Evolutionary conservation across 1,140 invertebrate genomes (phyloP), one percentile per base, ranked within the genome.

Genomic region (Drosophila truncata): DNA sequence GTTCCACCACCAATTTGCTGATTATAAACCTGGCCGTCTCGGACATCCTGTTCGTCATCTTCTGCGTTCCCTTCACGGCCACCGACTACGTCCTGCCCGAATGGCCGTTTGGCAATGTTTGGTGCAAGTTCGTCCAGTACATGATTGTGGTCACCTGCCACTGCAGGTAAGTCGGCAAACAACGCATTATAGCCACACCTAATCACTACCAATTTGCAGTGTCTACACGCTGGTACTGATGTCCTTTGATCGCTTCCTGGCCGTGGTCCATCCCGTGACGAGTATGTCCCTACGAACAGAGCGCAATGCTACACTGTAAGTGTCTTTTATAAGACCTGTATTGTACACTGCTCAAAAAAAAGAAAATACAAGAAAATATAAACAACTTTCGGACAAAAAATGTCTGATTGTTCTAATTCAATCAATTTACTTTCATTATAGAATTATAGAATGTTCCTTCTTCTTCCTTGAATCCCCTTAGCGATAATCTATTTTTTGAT

Each of bases 221-320:
- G 85, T 88, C 59, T 99, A 98, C 93, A 99, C 98, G 0, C 93
- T 99, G 25, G 98, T 99, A 0, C 94, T 99, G 46, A 99, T 99
- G 98, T 98, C 98, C 18, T 93, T 99, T 25, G 98, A 99, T 93
- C 95, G 98, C 73, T 99, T 98, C 93, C 94, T 99, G 84, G 98
- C 98, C 23, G 98, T 99, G 11, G 98, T 99, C 0, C 97, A 98
- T 93, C 98, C 98, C 0, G 97, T 99, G 61, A 94, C 96, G 2
- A 98, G 97, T 52, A 98, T 98, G 95, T 96, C 96, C 0, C 95
- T 96, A 72, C 95, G 98, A 58, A 99, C 97, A 2, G 96, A 98
- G 91, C 95, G 94, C 47, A 98, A 99, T 93, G 97, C 98, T 1
- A 91, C 94, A 33, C 78, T 94, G 9, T 49, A 27, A 49, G 95